Percentiles rank a stretch among this genome's conserved stretches.
Evolutionary conservation across 2,113 vertebrate species (phyloP).

Genomic region (Oreochromis tanganicae): DNA sequence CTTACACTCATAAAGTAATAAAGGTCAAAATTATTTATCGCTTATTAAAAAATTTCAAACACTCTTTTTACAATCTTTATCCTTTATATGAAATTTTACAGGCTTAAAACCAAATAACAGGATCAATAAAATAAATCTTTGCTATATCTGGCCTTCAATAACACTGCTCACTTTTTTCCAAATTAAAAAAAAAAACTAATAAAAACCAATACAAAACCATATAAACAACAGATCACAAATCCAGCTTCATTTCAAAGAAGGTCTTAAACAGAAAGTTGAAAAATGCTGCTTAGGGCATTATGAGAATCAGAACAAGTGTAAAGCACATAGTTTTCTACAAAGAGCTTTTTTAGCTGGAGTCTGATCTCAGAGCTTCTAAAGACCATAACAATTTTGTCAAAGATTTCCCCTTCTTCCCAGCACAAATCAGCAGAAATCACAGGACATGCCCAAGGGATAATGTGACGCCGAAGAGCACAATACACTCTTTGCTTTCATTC

Average conservation of each 20-base stretch:
- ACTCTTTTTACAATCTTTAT: neutral
- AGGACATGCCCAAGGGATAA: neutral
- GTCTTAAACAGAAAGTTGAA: neutral
- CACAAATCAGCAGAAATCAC: neutral
- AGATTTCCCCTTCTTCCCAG: neutral
- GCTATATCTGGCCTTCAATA: neutral
- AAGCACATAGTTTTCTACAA: neutral
- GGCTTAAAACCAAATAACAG: neutral
- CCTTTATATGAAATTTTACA: neutral
- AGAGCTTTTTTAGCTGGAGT: neutral
- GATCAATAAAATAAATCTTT: neutral
- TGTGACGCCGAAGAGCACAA: neutral
- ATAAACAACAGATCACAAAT: neutral
- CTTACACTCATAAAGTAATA: neutral
- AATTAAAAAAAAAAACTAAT: neutral
- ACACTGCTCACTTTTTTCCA: neutral
- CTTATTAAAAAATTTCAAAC: neutral
- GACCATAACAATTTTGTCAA: neutral
- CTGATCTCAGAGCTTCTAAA: neutral
- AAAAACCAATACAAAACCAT: neutral
- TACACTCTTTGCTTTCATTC: neutral
- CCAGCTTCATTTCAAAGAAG: neutral
- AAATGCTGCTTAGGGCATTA: neutral
- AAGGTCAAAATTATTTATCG: neutral
- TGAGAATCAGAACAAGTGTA: neutral